Base-by-base conservation (phyloP, 2,113 vertebrate species). In the Phaethon lepturus region DNA sequence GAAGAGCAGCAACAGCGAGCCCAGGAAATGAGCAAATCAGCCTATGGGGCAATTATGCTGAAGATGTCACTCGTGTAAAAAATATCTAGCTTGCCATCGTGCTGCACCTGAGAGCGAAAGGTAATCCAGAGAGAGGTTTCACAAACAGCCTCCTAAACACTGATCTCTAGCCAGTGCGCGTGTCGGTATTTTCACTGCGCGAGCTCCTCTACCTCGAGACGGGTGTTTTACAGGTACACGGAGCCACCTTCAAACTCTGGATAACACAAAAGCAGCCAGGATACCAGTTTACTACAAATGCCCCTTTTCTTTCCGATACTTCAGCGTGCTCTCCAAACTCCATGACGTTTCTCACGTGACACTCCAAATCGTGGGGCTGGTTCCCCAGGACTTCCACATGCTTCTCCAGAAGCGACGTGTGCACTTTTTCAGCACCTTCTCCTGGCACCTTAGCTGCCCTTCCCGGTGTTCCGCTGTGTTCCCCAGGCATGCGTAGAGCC, bases 401-500 rank as follows among this genome's bases (percentile, higher is more conserved):
- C 12, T 18, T 45, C 78, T 50, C 28, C 58, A 45, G n/a, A 42
- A 56, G 79, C 3, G 40, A 35, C 1, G 1, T 0, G 33, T 1
- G 25, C n/a, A 26, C 31, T 5, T 45, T 58, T 71, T 25, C 63
- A 58, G 49, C 63, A 45, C 28, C 62, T 67, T 29, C 33, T n/a
- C 47, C 23, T n/a, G 7, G 5, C 5, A 5, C 25, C 20, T 49
- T 8, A 1, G 3, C 8, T 35, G 76, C n/a, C 42, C 14, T 50
- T 44, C 55, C 42, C 1, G 0, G 47, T 7, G 22, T 13, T 69
- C 29, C 13, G 22, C 68, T 4, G 11, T 5, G 13, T 7, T 20
- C 22, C 29, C 60, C 26, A 3, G 29, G 22, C 40, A 13, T 15
- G 1, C 2, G 2, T 4, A n/a, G 40, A 47, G n/a, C 23, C 0